A percentile compares a stretch with the other conserved stretches of the same genome.
These are phyloP conservation scores for Drosophila bifasciata DNA, from an alignment of 1,140 invertebrate species.

Conservation along the genomic window DNA sequence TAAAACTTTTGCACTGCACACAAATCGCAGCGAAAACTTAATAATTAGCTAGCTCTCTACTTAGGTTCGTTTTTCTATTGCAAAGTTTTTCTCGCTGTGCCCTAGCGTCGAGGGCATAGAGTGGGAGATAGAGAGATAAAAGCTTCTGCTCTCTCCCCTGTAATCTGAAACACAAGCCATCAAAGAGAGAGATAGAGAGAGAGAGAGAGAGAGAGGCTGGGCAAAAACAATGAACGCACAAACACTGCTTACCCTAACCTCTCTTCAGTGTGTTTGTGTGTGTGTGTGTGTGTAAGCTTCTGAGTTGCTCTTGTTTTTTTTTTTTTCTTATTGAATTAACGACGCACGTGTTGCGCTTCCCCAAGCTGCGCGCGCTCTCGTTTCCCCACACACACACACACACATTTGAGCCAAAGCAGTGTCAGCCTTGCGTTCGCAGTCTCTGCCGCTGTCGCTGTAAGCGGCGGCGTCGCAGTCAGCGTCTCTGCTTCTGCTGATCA, in stretches of 20 bases:
- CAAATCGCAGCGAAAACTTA: conserved; percentile 12
- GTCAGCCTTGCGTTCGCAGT: conserved; percentile 14
- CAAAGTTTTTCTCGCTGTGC: conserved; percentile 3
- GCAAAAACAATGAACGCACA: conserved; percentile 38
- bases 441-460: conserved; percentile 5
- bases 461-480: background rate
- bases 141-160: conserved; percentile 23
- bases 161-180: conserved; percentile 21
- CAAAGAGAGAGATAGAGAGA: conserved; percentile 5
- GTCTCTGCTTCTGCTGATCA: conserved; percentile 28
- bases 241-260: conserved; percentile 8
- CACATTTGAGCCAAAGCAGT: conserved; percentile 29
- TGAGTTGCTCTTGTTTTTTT: conserved; percentile 56
- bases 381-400: too few relatives aligned
- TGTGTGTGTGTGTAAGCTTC: conserved; percentile 16
- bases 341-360: conserved; percentile 70
- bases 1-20: conserved; percentile 56
- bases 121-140: conserved; percentile 16
- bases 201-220: conserved; percentile 2
- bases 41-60: background rate
- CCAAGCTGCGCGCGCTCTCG: conserved; percentile 46
- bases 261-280: conserved; percentile 3
- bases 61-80: background rate
- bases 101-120: too few relatives aligned
- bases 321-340: conserved; percentile 70